Evolutionary conservation across 2,888 invertebrate genomes (phyloP).

Genomic region (Oscheius sp.): DNA sequence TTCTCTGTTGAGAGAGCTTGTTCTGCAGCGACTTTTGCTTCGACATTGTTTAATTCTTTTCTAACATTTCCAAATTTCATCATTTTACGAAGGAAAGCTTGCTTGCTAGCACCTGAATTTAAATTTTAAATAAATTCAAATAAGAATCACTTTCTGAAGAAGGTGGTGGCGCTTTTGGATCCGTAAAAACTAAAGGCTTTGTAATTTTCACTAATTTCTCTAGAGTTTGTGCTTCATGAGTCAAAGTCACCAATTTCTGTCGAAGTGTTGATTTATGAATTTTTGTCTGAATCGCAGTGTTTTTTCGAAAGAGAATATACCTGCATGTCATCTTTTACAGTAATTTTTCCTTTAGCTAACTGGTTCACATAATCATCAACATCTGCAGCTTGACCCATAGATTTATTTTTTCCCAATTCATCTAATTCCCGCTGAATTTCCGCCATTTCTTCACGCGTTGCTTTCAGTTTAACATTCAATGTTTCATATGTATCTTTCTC

Average conservation of each 20-base stretch:
- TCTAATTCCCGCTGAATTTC: slow-evolving; percentile 48
- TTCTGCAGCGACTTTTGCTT: background rate
- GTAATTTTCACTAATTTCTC: slow-evolving; percentile 57
- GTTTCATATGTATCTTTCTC: slow-evolving; percentile 53
- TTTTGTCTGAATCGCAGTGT: slow-evolving; percentile 60
- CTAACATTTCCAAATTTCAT: slow-evolving; percentile 39
- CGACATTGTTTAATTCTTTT: background rate
- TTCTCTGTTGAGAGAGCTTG: no score
- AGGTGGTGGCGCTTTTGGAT: slow-evolving; percentile 25
- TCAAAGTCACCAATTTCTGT: slow-evolving; percentile 48
- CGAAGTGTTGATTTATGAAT: slow-evolving; percentile 56
- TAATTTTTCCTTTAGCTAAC: slow-evolving; percentile 35
- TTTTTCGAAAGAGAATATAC: slow-evolving; percentile 28
- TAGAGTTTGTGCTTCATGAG: slow-evolving; percentile 52
- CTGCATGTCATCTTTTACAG: slow-evolving; percentile 42
- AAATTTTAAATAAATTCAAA: background rate
- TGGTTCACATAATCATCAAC: slow-evolving; percentile 53
- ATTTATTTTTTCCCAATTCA: slow-evolving; percentile 25
- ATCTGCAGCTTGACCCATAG: slow-evolving; percentile 14
- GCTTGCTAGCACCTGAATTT: slow-evolving; percentile 31
- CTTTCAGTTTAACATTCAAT: slow-evolving; percentile 43
- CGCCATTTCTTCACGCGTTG: slow-evolving; percentile 38
- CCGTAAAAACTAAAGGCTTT: slow-evolving; percentile 51
- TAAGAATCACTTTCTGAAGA: background rate
- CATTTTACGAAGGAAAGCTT: slow-evolving; percentile 52